These are phyloP conservation scores for Cherax quadricarinatus DNA, from an alignment of 1,140 invertebrate genomes.

Conservation along the genomic window DNA sequence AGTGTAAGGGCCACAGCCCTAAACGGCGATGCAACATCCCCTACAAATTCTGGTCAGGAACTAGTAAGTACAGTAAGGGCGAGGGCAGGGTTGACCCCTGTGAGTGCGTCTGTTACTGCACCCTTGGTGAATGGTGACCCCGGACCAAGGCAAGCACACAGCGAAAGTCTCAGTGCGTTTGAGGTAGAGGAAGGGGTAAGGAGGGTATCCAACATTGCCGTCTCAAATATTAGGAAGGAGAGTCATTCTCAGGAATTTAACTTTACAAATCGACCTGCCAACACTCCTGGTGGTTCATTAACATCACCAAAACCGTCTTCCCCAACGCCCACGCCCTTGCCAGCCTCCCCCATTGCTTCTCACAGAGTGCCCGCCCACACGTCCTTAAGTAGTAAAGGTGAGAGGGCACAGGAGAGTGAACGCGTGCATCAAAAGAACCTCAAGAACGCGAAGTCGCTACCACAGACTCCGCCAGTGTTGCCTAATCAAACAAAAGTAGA, in stretches of 20 bases:
- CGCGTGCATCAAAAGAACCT: conserved; percentile 65
- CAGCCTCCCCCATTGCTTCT: conserved; percentile 56
- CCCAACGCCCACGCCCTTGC: conserved; percentile 52
- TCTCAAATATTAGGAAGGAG: conserved; percentile 84
- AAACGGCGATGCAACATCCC: conserved; percentile 36
- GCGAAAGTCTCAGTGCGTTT: conserved; percentile 51
- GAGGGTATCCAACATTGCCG: conserved; percentile 80
- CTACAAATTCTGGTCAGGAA: conserved; percentile 13
- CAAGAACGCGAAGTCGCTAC: conserved; percentile 60
- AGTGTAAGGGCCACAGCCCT: conserved; percentile 48
- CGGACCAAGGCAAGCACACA: conserved; percentile 22
- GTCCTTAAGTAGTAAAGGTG: conserved; percentile 38
- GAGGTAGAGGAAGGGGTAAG: conserved; percentile 75
- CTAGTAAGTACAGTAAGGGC: conserved; percentile 1
- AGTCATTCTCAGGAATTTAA: conserved; percentile 82
- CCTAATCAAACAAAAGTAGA: conserved; percentile 8
- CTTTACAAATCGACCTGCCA: conserved; percentile 76
- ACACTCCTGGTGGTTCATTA: neutral
- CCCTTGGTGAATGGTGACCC: conserved; percentile 65
- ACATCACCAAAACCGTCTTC: conserved; percentile 40
- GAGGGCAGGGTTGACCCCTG: conserved; percentile 63
- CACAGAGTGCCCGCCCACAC: conserved; percentile 48
- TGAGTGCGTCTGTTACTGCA: conserved; percentile 63
- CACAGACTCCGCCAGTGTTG: neutral
- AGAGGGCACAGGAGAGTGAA: conserved; percentile 51